These are phyloP conservation scores for Heteromormyrus szaboi DNA, from an alignment of 2,797 vertebrate species.

Conservation along the genomic window DNA sequence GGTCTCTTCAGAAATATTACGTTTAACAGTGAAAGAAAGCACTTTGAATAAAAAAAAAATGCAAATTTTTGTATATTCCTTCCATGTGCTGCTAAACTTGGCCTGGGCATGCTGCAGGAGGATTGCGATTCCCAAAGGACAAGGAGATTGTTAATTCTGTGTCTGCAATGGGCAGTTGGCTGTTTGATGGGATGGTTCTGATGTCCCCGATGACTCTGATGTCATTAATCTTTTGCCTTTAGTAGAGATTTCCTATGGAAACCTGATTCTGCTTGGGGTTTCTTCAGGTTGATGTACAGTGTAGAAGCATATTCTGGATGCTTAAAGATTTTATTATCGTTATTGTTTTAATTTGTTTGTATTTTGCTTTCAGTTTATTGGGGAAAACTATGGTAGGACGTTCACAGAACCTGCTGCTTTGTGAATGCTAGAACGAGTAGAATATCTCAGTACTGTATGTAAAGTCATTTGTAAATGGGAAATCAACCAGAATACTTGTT, in stretches of 20 bases:
- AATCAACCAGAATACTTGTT: conserved; percentile 64
- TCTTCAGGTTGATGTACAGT: conserved; percentile 79
- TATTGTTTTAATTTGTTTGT: conserved; percentile 66
- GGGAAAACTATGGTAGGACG: conserved; percentile 50
- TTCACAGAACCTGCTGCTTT: conserved; percentile 43
- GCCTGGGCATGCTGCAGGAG: conserved; percentile 97
- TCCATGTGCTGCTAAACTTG: conserved; percentile 99
- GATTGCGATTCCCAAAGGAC: conserved; percentile 83
- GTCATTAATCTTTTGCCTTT: conserved; percentile 73
- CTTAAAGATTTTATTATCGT: conserved; percentile 67
- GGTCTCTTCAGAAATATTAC: conserved; percentile 63
- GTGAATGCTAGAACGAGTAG: conserved; percentile 18
- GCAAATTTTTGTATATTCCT: conserved; percentile 85
- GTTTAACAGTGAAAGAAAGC: conserved; percentile 86
- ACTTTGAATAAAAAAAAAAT: conserved; percentile 84
- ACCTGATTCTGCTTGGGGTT: conserved; percentile 74
- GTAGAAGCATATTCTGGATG: conserved; percentile 65
- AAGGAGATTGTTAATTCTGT: conserved; percentile 64
- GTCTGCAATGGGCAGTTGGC: conserved; percentile 46
- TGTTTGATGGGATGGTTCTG: conserved; percentile 59
- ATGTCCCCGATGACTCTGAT: conserved; percentile 57
- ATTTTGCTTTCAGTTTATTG: conserved; percentile 51
- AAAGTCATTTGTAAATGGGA: conserved; percentile 66
- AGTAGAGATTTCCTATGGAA: conserved; percentile 82
- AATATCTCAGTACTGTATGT: conserved; percentile 78